These are phyloP conservation scores for Peucedramus taeniatus DNA, from an alignment of 2,113 vertebrate genomes.

Conservation along the genomic window DNA sequence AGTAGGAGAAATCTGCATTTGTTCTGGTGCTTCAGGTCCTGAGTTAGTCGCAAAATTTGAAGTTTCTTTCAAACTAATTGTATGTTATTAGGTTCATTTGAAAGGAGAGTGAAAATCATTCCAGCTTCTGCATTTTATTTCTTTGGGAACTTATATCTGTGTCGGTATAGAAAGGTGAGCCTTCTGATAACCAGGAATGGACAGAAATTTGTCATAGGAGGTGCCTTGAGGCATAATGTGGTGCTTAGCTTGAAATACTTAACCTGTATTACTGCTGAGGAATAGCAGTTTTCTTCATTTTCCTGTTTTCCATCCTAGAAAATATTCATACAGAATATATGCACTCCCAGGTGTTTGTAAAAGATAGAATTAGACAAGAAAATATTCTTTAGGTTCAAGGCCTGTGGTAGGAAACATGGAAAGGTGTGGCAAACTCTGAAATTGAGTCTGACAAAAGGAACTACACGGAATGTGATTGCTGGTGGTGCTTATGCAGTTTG, in stretches of 20 bases:
- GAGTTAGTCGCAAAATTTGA: not conserved
- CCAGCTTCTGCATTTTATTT: not conserved
- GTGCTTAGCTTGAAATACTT: not conserved
- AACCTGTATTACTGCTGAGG: not conserved
- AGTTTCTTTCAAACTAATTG: not conserved
- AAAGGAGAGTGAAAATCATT: not conserved
- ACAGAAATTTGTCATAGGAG: not conserved
- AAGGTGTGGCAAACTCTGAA: not conserved
- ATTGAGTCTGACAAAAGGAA: not conserved
- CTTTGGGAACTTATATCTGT: not conserved
- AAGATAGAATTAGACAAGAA: not conserved
- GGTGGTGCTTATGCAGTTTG: not conserved
- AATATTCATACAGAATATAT: not conserved
- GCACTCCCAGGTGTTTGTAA: not conserved
- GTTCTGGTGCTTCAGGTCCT: not conserved
- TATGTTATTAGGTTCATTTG: not conserved
- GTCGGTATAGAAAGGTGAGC: not conserved
- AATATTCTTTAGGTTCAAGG: not conserved
- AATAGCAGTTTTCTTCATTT: not conserved
- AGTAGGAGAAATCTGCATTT: not conserved
- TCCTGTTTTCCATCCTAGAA: not conserved
- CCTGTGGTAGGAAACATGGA: not conserved
- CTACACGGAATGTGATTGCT: not conserved
- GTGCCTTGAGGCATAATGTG: not conserved
- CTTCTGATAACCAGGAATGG: not conserved